Evolutionary conservation across 2,797 vertebrate species (phyloP).

Genomic region (Microcaecilia unicolor): DNA sequence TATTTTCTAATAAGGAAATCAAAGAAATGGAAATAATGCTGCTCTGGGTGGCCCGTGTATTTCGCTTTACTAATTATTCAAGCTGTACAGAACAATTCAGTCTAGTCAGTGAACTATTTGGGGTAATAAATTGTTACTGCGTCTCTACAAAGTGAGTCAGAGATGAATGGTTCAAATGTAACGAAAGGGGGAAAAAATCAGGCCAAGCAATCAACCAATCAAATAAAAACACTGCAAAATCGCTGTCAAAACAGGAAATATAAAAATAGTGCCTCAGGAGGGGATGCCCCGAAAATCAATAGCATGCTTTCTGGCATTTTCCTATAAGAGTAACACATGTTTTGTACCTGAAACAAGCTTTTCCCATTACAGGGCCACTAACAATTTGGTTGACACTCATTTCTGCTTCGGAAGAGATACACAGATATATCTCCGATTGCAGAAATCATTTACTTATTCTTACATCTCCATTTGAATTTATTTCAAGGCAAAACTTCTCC

Average conservation of each 20-base stretch:
- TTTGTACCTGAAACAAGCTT: conserved; percentile 23
- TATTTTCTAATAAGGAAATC: conserved; percentile 30
- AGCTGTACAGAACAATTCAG: conserved; percentile 27
- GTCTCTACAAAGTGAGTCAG: conserved; percentile 48
- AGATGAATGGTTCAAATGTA: conserved; percentile 39
- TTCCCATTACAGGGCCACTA: conserved; percentile 14
- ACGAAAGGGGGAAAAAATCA: conserved; percentile 27
- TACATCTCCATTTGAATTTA: too few relatives aligned
- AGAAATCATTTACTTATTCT: conserved; percentile 5
- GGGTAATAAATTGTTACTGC: conserved; percentile 56
- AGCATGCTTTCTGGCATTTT: conserved; percentile 32
- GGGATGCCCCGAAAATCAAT: conserved; percentile 37
- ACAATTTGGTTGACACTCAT: conserved; percentile 34
- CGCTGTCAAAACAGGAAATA: conserved; percentile 4
- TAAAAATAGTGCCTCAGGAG: conserved; percentile 30
- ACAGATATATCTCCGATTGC: conserved; percentile 8
- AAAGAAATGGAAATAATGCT: conserved; percentile 27
- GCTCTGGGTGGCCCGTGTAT: conserved; percentile 29
- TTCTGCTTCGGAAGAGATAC: conserved; percentile 29
- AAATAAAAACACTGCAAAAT: conserved; percentile 17
- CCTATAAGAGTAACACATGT: conserved; percentile 9
- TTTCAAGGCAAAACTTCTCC: too few relatives aligned
- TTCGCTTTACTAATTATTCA: conserved; percentile 23
- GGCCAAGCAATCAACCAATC: conserved; percentile 25
- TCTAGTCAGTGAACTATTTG: conserved; percentile 27